A percentile compares a stretch with the other conserved stretches of the same genome.
These are phyloP conservation scores for Helicolenus hilgendorfi DNA, from an alignment of 2,797 vertebrate genomes.

Conservation along the genomic window DNA sequence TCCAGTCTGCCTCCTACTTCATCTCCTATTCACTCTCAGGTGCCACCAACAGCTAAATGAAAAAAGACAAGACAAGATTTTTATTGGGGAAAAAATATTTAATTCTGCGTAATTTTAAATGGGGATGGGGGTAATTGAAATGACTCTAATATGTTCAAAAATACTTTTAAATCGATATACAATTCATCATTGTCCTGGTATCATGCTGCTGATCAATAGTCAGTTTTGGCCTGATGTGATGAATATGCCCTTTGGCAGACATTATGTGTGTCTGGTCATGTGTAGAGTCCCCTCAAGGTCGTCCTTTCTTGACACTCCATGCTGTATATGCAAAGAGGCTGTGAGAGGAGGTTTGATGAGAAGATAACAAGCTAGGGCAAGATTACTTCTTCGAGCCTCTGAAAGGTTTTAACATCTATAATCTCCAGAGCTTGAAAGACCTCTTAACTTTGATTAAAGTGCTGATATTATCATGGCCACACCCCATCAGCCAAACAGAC, in stretches of 20 bases:
- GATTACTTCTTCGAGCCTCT: conserved; percentile 34
- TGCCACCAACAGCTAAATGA: conserved; percentile 44
- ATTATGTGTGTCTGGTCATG: conserved; percentile 28
- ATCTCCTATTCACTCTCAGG: conserved; percentile 68
- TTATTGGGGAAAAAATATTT: neutral
- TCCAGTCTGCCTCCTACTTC: conserved; percentile 55
- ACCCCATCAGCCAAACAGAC: conserved; percentile 19
- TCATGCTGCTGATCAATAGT: conserved; percentile 54
- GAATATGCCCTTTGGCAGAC: conserved; percentile 21
- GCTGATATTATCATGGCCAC: conserved; percentile 32
- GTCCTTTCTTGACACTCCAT: neutral
- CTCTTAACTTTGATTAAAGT: conserved; percentile 60
- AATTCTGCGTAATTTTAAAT: neutral
- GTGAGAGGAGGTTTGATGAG: conserved; percentile 20
- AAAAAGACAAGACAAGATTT: conserved; percentile 29
- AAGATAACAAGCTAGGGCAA: conserved; percentile 40
- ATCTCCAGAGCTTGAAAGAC: conserved; percentile 53
- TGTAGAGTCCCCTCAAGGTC: conserved; percentile 48
- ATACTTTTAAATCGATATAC: neutral
- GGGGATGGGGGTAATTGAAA: neutral
- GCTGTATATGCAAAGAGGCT: conserved; percentile 37
- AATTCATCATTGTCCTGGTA: conserved; percentile 15
- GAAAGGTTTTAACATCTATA: conserved; percentile 47
- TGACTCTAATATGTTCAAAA: conserved; percentile 20
- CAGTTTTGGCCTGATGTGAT: conserved; percentile 51